Conservation (phyloP, 2,797 vertebrate genomes). For the Channallabes apus region DNA sequence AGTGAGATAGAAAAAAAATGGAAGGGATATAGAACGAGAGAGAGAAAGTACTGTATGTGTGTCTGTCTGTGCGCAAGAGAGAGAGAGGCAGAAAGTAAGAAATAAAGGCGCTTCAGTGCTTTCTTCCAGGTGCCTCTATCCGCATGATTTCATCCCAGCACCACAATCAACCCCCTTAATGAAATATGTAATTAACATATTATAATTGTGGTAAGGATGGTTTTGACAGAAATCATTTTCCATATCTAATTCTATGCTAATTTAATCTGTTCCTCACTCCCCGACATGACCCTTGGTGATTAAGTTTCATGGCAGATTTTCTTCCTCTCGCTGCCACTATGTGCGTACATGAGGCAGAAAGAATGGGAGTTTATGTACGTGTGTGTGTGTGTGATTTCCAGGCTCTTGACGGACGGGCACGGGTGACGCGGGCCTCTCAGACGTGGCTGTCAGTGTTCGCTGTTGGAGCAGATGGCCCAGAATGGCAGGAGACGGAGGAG, state of each 20-base stretch:
- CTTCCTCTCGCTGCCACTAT: constrained; percentile 55
- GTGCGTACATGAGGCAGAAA: constrained; percentile 42
- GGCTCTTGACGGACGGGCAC: constrained; percentile 76
- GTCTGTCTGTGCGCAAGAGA: neutral
- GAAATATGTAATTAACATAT: constrained; percentile 99
- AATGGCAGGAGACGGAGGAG: constrained; percentile 44
- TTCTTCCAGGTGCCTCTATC: constrained; percentile 87
- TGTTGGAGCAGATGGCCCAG: constrained; percentile 43
- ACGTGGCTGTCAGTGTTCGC: constrained; percentile 64
- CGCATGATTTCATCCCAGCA: constrained; percentile 89
- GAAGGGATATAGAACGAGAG: neutral
- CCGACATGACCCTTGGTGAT: constrained; percentile 98
- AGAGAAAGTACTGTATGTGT: neutral
- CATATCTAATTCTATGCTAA: constrained; percentile 99
- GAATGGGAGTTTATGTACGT: constrained; percentile 17
- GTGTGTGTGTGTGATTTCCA: constrained; percentile 28
- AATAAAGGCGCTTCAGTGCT: constrained; percentile 71
- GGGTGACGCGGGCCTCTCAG: constrained; percentile 63
- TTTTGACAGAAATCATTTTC: constrained; percentile 99
- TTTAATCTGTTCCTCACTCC: constrained; percentile 99
- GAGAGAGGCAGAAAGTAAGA: constrained; percentile 17
- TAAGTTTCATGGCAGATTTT: constrained; percentile 92
- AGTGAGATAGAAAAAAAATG: constrained; percentile 16
- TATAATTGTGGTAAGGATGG: constrained; percentile 99
- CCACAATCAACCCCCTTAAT: constrained; percentile 98